Percentiles rank a stretch among this genome's conserved stretches.
Conservation (phyloP, 2,888 invertebrate genomes). For the Phymatocera aterrima region DNA sequence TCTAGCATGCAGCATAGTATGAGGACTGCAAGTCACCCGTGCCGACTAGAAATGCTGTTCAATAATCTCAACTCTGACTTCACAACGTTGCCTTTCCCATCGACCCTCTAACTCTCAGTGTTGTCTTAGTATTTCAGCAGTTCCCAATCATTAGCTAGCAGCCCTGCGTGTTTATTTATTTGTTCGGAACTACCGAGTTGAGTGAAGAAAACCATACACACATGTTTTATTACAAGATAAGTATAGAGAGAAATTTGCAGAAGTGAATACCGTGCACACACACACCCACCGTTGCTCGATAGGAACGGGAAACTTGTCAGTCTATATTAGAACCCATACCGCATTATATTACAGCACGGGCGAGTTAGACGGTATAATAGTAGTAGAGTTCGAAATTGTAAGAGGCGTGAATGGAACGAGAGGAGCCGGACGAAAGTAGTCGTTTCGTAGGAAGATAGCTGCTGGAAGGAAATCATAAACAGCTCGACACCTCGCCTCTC, state of each 20-base stretch:
- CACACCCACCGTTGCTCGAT: background rate
- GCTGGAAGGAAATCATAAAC: slow-evolving; percentile 74
- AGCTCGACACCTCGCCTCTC: slow-evolving; percentile 71
- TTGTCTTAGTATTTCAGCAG: slow-evolving; percentile 35
- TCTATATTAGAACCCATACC: slow-evolving; percentile 1
- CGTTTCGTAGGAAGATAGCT: slow-evolving; percentile 56
- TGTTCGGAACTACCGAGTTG: slow-evolving; percentile 15
- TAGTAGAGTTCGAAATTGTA: slow-evolving; percentile 23
- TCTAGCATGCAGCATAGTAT: background rate
- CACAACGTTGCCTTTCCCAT: slow-evolving; percentile 8
- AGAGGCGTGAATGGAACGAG: slow-evolving; percentile 41
- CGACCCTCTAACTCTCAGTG: slow-evolving; percentile 19
- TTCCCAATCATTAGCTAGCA: slow-evolving; percentile 26
- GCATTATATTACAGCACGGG: slow-evolving; percentile 1
- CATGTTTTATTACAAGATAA: background rate
- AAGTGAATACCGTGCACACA: background rate
- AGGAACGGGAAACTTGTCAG: background rate
- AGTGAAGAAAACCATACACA: slow-evolving; percentile 19
- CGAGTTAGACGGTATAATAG: slow-evolving; percentile 17
- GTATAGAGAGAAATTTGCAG: slow-evolving; percentile 29
- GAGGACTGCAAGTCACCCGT: slow-evolving; percentile 29
- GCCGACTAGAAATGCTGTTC: background rate
- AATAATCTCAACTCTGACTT: background rate
- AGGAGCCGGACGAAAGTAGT: slow-evolving; percentile 38
- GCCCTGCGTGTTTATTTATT: slow-evolving; percentile 31